phyloP scores from a whole-genome alignment of 2,113 vertebrate genomes.

The Chamaetylas fuelleborni region DNA sequence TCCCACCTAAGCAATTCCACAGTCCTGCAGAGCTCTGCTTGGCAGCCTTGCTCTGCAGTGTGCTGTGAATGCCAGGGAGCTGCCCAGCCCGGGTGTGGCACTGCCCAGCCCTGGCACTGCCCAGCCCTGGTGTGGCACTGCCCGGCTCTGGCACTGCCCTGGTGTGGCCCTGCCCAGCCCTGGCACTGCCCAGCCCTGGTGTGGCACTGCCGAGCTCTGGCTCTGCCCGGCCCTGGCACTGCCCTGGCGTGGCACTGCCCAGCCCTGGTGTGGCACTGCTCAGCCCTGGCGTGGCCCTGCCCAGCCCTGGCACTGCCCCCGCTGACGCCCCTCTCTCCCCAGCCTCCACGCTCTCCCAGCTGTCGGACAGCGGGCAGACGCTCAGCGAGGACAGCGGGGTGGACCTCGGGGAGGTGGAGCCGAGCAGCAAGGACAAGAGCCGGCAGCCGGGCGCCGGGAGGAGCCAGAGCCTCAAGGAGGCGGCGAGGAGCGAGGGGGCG shows the following conservation, averaged over 20 bases:
- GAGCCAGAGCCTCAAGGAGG: slow-evolving; percentile 74
- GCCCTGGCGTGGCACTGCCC: too few relatives aligned
- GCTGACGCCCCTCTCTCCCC: slow-evolving; percentile 49
- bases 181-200: too few relatives aligned
- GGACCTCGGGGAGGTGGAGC: slow-evolving; percentile 88
- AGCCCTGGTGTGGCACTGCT: too few relatives aligned
- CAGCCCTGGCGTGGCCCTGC: too few relatives aligned
- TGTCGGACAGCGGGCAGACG: slow-evolving; percentile 94
- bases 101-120: too few relatives aligned
- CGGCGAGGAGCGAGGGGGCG: slow-evolving; percentile 48
- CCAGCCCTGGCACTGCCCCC: background rate
- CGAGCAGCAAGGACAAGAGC: slow-evolving; percentile 81
- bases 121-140: too few relatives aligned
- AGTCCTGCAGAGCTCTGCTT: background rate
- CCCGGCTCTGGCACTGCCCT: too few relatives aligned
- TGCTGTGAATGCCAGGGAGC: background rate
- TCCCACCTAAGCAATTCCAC: rapidly evolving
- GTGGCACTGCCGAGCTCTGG: too few relatives aligned
- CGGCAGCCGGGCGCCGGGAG: slow-evolving; percentile 71
- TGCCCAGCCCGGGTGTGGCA: background rate
- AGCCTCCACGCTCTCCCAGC: slow-evolving; percentile 91
- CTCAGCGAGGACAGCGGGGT: slow-evolving; percentile 98
- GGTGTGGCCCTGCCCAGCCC: too few relatives aligned
- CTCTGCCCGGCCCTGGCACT: too few relatives aligned
- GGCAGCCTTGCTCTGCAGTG: background rate